These are phyloP conservation scores for Eurosta solidaginis DNA, from an alignment of 1,140 invertebrate species.

Conservation along the genomic window DNA sequence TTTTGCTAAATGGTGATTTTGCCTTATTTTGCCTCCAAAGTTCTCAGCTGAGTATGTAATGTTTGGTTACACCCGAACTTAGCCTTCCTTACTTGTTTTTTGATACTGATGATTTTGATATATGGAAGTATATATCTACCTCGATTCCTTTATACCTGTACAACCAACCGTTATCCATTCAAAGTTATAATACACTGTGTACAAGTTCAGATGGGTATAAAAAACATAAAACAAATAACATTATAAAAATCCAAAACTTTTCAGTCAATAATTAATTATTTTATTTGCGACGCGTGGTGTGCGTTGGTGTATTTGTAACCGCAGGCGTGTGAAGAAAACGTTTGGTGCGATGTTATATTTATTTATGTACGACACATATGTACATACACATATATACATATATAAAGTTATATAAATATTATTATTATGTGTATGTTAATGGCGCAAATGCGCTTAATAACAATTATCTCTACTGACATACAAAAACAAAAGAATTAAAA, in stretches of 20 bases:
- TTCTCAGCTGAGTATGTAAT: too few relatives aligned
- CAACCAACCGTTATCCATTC: too few relatives aligned
- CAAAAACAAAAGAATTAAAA: conserved; percentile 1
- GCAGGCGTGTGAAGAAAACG: neutral
- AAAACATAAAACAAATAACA: neutral
- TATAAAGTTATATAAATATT: neutral
- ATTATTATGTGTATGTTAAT: conserved; percentile 15
- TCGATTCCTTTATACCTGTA: too few relatives aligned
- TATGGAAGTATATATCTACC: too few relatives aligned
- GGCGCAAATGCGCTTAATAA: conserved; percentile 22
- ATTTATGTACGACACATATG: too few relatives aligned
- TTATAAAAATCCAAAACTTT: conserved; percentile 6
- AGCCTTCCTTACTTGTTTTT: too few relatives aligned
- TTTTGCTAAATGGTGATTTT: too few relatives aligned
- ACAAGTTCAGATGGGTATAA: neutral
- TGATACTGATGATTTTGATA: too few relatives aligned
- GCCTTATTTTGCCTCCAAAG: too few relatives aligned
- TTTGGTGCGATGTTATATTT: too few relatives aligned
- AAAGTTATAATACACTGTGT: neutral
- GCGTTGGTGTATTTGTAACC: neutral
- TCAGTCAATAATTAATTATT: conserved; percentile 26
- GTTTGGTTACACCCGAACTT: too few relatives aligned
- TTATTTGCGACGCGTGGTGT: conserved; percentile 2
- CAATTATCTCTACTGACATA: conserved; percentile 25
- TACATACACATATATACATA: too few relatives aligned